phyloP scores from a whole-genome alignment of 2,888 invertebrate species.

The Adela reaumurella region DNA sequence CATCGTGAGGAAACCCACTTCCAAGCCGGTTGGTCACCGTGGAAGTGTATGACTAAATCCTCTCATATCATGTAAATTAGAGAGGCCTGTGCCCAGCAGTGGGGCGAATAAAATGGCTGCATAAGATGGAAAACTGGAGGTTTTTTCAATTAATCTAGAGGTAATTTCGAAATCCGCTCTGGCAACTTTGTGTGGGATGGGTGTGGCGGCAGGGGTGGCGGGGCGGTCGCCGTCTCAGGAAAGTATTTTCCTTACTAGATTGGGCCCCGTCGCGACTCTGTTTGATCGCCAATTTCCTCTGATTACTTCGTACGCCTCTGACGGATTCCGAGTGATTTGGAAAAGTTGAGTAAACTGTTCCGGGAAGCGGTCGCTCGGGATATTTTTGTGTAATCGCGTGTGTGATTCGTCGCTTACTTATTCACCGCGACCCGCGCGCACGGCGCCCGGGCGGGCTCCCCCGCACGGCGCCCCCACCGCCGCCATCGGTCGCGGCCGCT shows the following conservation, averaged over 20 bases:
- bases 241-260: background rate
- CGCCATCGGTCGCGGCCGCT: background rate
- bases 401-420: background rate
- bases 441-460: background rate
- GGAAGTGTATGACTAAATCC: too few relatives aligned
- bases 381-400: background rate
- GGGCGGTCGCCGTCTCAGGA: too few relatives aligned
- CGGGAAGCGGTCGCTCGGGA: background rate
- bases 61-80: too few relatives aligned
- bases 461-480: background rate
- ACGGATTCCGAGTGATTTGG: background rate
- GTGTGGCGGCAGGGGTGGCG: too few relatives aligned
- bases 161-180: too few relatives aligned
- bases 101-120: too few relatives aligned
- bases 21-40: background rate
- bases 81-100: too few relatives aligned
- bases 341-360: background rate
- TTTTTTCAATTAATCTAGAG: too few relatives aligned
- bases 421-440: too few relatives aligned
- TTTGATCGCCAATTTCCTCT: background rate
- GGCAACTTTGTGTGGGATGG: too few relatives aligned
- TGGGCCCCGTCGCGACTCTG: background rate
- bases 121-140: too few relatives aligned
- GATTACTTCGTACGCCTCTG: background rate
- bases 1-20: background rate